phyloP scores from a whole-genome alignment of 1,140 invertebrate genomes.

The Platyscapa corneri region DNA sequence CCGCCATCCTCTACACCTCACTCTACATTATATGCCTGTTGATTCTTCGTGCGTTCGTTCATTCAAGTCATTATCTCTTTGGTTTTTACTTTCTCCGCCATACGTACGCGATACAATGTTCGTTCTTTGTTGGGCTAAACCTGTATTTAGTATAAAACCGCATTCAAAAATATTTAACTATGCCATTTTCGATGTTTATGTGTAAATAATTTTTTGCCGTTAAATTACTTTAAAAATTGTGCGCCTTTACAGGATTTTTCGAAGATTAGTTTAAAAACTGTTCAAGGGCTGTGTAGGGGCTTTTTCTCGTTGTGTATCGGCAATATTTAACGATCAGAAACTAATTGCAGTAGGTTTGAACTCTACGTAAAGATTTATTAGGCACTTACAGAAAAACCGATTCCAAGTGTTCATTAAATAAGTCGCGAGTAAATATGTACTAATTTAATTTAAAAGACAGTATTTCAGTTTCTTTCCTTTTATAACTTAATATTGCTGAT shows the following conservation, averaged over 20 bases:
- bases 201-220: not conserved
- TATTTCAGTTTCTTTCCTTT: not conserved
- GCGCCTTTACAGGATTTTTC: not conserved
- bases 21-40: not conserved
- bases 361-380: not conserved
- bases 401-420: not conserved
- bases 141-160: not conserved
- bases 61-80: not conserved
- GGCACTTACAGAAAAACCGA: not conserved
- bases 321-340: not conserved
- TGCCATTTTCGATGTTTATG: not conserved
- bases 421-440: not conserved
- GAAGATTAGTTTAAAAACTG: not conserved
- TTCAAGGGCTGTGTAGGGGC: not conserved
- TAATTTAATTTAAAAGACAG: not conserved
- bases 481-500: not conserved
- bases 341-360: not conserved
- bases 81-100: conserved; percentile 1
- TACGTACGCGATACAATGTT: conserved; percentile 6
- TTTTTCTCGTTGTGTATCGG: not conserved
- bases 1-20: not conserved
- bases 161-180: not conserved
- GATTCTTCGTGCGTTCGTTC: conserved; percentile 5
- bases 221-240: not conserved
- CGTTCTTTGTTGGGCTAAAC: not conserved